Evolutionary conservation across 2,113 vertebrate species (phyloP), one percentile per base, ranked within the genome.

Genomic region (Calonectris borealis): DNA sequence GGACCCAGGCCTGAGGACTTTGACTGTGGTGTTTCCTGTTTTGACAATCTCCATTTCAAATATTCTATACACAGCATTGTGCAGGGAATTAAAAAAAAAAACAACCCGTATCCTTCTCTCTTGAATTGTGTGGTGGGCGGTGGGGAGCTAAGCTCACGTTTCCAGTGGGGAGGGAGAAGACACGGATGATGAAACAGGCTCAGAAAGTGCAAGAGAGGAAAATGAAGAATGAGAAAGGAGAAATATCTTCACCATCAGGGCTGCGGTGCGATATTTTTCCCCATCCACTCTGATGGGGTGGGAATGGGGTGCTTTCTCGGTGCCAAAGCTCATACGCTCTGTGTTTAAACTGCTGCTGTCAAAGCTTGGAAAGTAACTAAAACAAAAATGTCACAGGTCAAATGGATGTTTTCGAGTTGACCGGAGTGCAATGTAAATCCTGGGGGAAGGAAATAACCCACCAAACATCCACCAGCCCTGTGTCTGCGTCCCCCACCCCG

Each of bases 11-110:
- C 81, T 71, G 68, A 88, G 71, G 85, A 83, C 46, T 38, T 64
- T 46, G 86, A 24, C 91, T 88, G 92, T 38, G 25, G 60, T 90
- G 62, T 77, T 96, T 94, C 90, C 92, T 93, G 85, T 93, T 94
- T 92, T 76, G 64, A 52, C 70, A 92, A 17, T 88, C 71, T 95
- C 64, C 25, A 27, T 96, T 94, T 93, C 71, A 92, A 55, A 34
- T 46, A 11, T 38, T 88, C 83, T 91, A 8, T 62, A 13, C 13
- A 10, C 32, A 26, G 70, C 58, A 36, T 61, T 86, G 79, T 90
- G 54, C 42, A 21, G 38, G 85, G 61, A 91, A 52, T 75, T 55
- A 29, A 51, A 66, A 11, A 61, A 62, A 38, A 69, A 69, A 42
- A 8, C 4, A 25, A 13, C 49, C 69, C 5, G 0, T 71, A 69